Percentiles rank a stretch among this genome's conserved stretches.
Evolutionary conservation across 64 coral and sea anemone genomes (phyloP).

Genomic region (Dendrophyllia cribrosa): DNA sequence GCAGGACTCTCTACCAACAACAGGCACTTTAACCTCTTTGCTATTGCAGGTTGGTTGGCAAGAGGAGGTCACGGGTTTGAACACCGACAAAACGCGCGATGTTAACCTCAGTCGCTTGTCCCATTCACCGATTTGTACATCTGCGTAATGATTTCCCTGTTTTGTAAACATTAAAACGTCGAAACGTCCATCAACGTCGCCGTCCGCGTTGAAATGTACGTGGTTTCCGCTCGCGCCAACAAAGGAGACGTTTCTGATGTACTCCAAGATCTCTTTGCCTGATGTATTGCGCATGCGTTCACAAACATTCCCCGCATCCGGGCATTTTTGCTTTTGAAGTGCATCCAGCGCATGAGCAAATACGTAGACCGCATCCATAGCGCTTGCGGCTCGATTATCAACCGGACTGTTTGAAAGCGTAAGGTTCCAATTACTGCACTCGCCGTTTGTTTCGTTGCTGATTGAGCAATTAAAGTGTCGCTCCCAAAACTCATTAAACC

Average conservation of each 20-base stretch:
- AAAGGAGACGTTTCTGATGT: slow-evolving; percentile 74
- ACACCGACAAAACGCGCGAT: background rate
- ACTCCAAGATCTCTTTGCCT: slow-evolving; percentile 75
- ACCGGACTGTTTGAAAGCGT: slow-evolving; percentile 66
- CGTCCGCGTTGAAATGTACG: slow-evolving; percentile 75
- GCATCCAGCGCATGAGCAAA: slow-evolving; percentile 92
- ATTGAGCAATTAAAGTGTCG: slow-evolving; percentile 80
- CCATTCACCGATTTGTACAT: slow-evolving; percentile 86
- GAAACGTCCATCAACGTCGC: slow-evolving; percentile 83
- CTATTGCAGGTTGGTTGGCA: slow-evolving; percentile 63
- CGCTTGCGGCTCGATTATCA: slow-evolving; percentile 82
- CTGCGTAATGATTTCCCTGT: slow-evolving; percentile 49
- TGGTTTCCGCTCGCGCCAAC: slow-evolving; percentile 68
- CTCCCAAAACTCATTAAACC: slow-evolving; percentile 97
- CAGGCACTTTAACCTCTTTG: slow-evolving; percentile 69
- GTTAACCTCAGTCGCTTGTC: slow-evolving; percentile 55
- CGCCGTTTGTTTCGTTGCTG: background rate
- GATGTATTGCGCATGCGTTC: slow-evolving; percentile 81
- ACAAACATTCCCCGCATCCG: slow-evolving; percentile 48
- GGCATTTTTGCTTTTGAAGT: slow-evolving; percentile 64
- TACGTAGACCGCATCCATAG: slow-evolving; percentile 93
- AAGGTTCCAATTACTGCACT: slow-evolving; percentile 69
- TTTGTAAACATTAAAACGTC: slow-evolving; percentile 87
- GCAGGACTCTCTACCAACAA: slow-evolving; percentile 86
- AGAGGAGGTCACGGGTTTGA: slow-evolving; percentile 61